Evolutionary conservation across 2,888 invertebrate species (phyloP).

Genomic region (Epirrhoe tristata): DNA sequence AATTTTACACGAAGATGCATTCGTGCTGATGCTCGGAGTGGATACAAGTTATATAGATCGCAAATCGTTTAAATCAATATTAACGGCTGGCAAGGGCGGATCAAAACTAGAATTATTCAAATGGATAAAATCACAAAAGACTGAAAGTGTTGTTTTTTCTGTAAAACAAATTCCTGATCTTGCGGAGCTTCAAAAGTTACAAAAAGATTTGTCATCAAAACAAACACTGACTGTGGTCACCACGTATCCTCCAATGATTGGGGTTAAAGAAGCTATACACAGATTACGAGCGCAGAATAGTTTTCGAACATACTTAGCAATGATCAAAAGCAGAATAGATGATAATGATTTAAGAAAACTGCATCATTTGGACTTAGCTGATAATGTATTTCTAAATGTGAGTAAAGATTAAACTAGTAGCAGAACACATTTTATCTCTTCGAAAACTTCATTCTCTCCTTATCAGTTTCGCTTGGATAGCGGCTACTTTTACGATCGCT

Average conservation of each 20-base stretch:
- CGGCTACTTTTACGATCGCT: no score
- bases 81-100: slow-evolving; percentile 5
- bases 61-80: slow-evolving; percentile 19
- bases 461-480: no score
- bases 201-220: slow-evolving; percentile 43
- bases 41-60: slow-evolving; percentile 6
- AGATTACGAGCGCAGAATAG: slow-evolving; percentile 10
- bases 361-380: slow-evolving; percentile 42
- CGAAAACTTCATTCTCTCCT: no score
- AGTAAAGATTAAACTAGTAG: not conserved
- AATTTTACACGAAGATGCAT: slow-evolving; percentile 14
- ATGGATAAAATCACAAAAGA: slow-evolving; percentile 10
- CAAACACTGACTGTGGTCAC: slow-evolving; percentile 54
- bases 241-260: slow-evolving; percentile 48
- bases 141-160: slow-evolving; percentile 47
- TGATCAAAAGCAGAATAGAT: slow-evolving; percentile 20
- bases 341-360: slow-evolving; percentile 46
- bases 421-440: no score
- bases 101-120: slow-evolving; percentile 13
- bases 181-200: slow-evolving; percentile 42
- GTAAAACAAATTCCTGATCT: slow-evolving; percentile 51
- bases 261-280: slow-evolving; percentile 14
- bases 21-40: slow-evolving; percentile 12
- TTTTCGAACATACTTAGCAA: slow-evolving; percentile 27
- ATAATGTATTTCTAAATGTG: slow-evolving; percentile 22